Evolutionary conservation across 2,797 vertebrate species (phyloP).

Genomic region (Graptemys geographica): DNA sequence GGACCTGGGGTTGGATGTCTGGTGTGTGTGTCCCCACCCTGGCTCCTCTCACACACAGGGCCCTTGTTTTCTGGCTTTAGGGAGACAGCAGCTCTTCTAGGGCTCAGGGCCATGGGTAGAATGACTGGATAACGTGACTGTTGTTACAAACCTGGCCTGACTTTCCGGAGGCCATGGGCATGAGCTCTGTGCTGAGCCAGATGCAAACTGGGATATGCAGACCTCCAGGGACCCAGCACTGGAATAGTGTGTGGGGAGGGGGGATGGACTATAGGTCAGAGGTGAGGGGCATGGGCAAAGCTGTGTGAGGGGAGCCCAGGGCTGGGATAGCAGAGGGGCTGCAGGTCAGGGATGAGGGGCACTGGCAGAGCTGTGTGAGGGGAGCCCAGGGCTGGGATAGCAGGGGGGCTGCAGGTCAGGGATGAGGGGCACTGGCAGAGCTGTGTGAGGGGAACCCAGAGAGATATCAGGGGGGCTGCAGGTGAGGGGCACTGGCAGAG

Average conservation of each 20-base stretch:
- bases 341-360: neutral
- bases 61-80: neutral
- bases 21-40: too few species aligned
- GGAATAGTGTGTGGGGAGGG: neutral
- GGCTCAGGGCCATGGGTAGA: neutral
- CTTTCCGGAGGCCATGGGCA: too few species aligned
- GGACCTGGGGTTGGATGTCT: neutral
- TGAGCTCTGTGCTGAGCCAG: neutral
- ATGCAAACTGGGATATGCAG: neutral
- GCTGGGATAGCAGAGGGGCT: too few species aligned
- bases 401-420: too few species aligned
- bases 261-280: neutral
- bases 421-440: too few species aligned
- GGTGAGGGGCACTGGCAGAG: too few species aligned
- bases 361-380: too few species aligned
- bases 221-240: neutral
- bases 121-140: neutral
- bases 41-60: neutral
- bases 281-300: neutral
- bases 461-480: too few species aligned
- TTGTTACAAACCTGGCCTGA: neutral
- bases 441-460: too few species aligned
- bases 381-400: too few species aligned
- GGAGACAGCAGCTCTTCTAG: neutral
- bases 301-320: neutral